phyloP scores from a whole-genome alignment of 30 jellyfish, hydroid and myxozoan genomes.

The Sanderia malayensis region DNA sequence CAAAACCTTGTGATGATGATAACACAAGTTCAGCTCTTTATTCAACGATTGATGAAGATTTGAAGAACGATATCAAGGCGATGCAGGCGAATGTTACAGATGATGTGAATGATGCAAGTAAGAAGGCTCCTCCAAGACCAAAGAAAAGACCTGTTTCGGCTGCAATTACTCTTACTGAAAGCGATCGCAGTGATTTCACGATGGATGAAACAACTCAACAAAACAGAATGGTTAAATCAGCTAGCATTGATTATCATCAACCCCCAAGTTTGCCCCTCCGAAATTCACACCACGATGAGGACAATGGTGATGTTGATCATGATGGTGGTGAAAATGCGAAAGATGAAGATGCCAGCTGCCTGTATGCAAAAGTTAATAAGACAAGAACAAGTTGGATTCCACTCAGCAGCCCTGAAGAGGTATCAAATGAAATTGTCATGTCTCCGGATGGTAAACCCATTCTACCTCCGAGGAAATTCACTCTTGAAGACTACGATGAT shows the following conservation, averaged over 20 bases:
- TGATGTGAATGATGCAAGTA: background rate
- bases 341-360: background rate
- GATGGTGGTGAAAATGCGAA: background rate
- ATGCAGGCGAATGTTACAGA: background rate
- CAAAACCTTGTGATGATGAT: background rate
- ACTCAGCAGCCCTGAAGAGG: background rate
- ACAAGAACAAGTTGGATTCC: background rate
- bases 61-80: background rate
- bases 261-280: background rate
- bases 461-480: background rate
- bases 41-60: background rate
- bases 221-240: too few species aligned
- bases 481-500: background rate
- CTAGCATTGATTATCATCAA: background rate
- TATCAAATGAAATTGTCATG: background rate
- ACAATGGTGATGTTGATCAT: background rate
- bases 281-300: background rate
- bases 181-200: background rate
- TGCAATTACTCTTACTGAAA: background rate
- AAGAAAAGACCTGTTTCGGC: constrained; percentile 4
- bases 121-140: constrained; percentile 24
- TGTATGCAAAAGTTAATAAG: background rate
- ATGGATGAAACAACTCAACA: too few species aligned
- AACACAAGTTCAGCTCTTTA: background rate
- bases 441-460: background rate